These are phyloP conservation scores for Cotesia vestalis DNA, from an alignment of 1,140 invertebrate genomes.

Conservation along the genomic window DNA sequence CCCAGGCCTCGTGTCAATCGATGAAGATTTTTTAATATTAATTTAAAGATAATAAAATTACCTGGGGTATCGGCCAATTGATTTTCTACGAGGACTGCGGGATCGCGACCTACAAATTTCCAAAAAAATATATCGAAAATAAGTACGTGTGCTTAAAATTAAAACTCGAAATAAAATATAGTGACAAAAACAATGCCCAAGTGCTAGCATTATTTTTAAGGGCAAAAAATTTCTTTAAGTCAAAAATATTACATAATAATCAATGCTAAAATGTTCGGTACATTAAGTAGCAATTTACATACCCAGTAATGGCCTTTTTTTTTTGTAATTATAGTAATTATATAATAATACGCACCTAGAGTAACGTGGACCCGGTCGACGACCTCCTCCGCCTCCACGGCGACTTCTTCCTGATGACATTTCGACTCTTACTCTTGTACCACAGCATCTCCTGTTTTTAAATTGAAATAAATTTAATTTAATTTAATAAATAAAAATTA, in stretches of 20 bases:
- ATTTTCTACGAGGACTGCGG: constrained; percentile 50
- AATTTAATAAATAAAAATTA: too few relatives aligned
- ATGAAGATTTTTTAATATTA: background rate
- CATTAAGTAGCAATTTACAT: background rate
- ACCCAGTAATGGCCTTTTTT: constrained; percentile 19
- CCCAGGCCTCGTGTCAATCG: too few relatives aligned
- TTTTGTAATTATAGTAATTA: background rate
- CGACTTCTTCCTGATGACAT: constrained; percentile 88
- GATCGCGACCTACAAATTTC: constrained; percentile 39
- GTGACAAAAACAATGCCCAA: too few relatives aligned
- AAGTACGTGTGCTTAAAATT: constrained; percentile 18
- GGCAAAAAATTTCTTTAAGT: background rate
- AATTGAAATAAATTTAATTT: background rate
- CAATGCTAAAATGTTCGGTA: too few relatives aligned
- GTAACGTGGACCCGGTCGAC: constrained; percentile 65
- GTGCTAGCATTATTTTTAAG: background rate
- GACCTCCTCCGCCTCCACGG: constrained; percentile 74
- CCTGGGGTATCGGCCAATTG: constrained; percentile 50
- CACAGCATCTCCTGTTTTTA: constrained; percentile 75
- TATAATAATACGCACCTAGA: constrained; percentile 63
- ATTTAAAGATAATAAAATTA: constrained; percentile 36
- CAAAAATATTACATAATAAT: too few relatives aligned
- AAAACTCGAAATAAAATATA: constrained; percentile 1
- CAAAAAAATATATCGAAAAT: constrained; percentile 28
- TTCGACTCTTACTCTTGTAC: constrained; percentile 83